Base-by-base conservation (phyloP, 2,888 invertebrate species). In the Scelioninae gen. 1 region DNA sequence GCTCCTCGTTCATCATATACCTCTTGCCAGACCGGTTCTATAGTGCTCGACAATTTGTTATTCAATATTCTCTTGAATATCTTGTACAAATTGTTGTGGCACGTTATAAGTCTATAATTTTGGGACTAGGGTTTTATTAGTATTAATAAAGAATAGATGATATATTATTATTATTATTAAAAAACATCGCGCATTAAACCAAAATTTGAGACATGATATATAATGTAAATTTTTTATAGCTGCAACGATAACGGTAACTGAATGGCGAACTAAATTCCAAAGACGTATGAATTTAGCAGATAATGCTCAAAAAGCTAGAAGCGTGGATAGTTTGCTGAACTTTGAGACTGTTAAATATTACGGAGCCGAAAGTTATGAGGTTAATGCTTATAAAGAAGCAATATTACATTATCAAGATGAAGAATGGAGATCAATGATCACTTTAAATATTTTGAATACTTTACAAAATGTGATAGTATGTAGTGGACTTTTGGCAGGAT, bases 291-390 rank as follows among this genome's bases (percentile, higher is more conserved):
- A 99, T 93, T 93, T 96, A 32, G 96, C 98, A 0, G 99, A 99
- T 91, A 99, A 99, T 92, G 97, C 96, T 43, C 96, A 96, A 79
- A 96, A 97, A 88, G 97, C 98, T 5, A 95, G 96, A 79, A 98
- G 98, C 69, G 98, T 99, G 0, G 99, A 99, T 93, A 99, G 99
- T 0, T 93, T 99, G 68, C 94, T 99, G 11, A 99, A 99, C 93
- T 99, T 98, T 93, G 99, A 99, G 93, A 99, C 99, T 0, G 99
- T 99, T 0, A 99, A 99, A 92, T 99, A 99, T 93, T 99, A 99
- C 91, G 97, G 97, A 5, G 98, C 98, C 0, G 99, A 99, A 91
- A 91, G 94, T 0, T 99, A 98, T 92, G 99, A 99, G 93, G 97
- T 98, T 0, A 93, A 96, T 11, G 94, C 96, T 10, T 99, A 98